phyloP scores from a whole-genome alignment of 2,797 vertebrate genomes.

The Acomys russatus region DNA sequence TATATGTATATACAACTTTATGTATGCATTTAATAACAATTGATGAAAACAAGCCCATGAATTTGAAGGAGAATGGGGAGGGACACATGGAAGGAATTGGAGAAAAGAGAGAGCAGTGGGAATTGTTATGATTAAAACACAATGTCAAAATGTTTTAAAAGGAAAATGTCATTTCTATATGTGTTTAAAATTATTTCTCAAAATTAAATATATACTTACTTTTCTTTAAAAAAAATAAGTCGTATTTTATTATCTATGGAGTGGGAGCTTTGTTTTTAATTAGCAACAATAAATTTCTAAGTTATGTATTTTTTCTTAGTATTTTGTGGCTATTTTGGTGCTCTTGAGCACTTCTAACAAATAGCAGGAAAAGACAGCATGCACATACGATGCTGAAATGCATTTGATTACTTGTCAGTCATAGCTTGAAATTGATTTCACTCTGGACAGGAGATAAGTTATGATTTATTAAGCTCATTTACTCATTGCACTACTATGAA shows the following conservation, averaged over 20 bases:
- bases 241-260: not conserved
- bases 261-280: not conserved
- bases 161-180: not conserved
- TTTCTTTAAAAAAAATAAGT: not conserved
- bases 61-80: not conserved
- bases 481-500: not conserved
- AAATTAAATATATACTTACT: not conserved
- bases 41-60: not conserved
- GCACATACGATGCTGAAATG: not conserved
- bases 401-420: not conserved
- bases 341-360: not conserved
- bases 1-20: not conserved
- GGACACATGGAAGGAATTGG: not conserved
- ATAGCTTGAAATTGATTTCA: not conserved
- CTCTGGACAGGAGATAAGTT: not conserved
- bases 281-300: not conserved
- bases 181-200: not conserved
- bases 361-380: not conserved
- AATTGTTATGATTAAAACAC: not conserved
- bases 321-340: not conserved
- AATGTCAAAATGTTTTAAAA: not conserved
- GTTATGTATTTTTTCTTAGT: conserved; percentile 11
- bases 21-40: not conserved
- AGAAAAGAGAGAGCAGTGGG: not conserved
- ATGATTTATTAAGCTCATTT: conserved; percentile 48